Evolutionary conservation across 2,113 vertebrate species (phyloP).

Genomic region (Dipodomys merriami): DNA sequence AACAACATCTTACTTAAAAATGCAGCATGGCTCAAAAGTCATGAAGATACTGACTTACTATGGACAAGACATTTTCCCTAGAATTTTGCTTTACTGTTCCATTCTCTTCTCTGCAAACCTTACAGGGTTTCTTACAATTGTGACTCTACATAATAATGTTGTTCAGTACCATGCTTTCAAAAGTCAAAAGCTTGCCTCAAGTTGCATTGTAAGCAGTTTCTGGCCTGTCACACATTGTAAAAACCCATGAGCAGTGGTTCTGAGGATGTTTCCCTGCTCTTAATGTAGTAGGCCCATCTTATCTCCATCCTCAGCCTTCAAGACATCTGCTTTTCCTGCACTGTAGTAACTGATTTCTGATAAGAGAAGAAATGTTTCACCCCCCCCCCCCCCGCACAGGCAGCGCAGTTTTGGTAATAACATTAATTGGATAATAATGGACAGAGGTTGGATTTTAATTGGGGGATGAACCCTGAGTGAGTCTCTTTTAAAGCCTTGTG

Average conservation of each 20-base stretch:
- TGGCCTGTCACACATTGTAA: not conserved
- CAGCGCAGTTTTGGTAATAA: not conserved
- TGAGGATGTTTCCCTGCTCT: not conserved
- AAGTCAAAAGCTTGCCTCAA: not conserved
- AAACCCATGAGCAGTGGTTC: not conserved
- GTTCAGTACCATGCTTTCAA: not conserved
- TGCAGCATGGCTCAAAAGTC: not conserved
- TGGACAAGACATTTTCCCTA: not conserved
- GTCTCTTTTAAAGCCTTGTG: not conserved
- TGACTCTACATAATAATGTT: not conserved
- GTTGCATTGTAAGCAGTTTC: not conserved
- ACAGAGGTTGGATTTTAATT: not conserved
- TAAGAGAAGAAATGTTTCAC: not conserved
- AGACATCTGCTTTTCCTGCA: not conserved
- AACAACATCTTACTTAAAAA: not conserved
- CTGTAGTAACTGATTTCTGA: rapidly evolving
- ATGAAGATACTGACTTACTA: not conserved
- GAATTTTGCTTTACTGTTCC: not conserved
- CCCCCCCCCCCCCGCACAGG: rapidly evolving
- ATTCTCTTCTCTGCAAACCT: not conserved
- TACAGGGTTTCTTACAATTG: not conserved
- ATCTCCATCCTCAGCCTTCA: too few relatives aligned
- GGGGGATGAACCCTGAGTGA: not conserved
- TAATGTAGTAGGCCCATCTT: not conserved
- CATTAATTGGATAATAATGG: not conserved